Evolutionary conservation across 2,888 invertebrate genomes (phyloP).

Genomic region (Limnephilus auricula): DNA sequence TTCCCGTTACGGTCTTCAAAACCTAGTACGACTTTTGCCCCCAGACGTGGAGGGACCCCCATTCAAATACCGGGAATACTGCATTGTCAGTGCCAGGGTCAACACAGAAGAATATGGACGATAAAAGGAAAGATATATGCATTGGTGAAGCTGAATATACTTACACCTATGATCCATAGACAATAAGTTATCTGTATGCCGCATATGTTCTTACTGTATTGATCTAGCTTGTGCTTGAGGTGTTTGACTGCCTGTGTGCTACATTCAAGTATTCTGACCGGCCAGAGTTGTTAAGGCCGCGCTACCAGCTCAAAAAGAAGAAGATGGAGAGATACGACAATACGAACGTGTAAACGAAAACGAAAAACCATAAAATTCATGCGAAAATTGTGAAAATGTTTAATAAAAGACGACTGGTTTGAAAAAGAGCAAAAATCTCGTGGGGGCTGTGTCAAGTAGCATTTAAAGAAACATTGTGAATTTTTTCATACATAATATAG

Average conservation of each 20-base stretch:
- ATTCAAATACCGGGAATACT: slow-evolving; percentile 5
- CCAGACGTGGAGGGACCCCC: not conserved
- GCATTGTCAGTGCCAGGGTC: slow-evolving; percentile 27
- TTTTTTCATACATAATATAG: no score
- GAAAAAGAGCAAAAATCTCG: no score
- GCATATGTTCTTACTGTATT: not conserved
- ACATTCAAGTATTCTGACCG: no score
- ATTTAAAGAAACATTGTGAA: no score
- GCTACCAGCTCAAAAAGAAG: no score
- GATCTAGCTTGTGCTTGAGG: not conserved
- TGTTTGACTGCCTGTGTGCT: not conserved
- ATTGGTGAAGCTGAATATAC: not conserved
- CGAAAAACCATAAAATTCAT: no score
- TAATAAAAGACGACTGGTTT: no score
- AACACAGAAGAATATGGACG: not conserved
- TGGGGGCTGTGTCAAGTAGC: no score
- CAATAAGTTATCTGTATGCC: not conserved
- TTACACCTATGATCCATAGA: not conserved
- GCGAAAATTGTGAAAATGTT: no score
- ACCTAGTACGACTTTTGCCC: not conserved
- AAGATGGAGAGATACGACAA: no score
- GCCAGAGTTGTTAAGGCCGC: no score
- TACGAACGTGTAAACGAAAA: no score
- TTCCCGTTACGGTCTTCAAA: not conserved
- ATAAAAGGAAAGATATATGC: not conserved